phyloP scores from a whole-genome alignment of 1,140 invertebrate species.

The Pachyrhynchus sulphureomaculatus region DNA sequence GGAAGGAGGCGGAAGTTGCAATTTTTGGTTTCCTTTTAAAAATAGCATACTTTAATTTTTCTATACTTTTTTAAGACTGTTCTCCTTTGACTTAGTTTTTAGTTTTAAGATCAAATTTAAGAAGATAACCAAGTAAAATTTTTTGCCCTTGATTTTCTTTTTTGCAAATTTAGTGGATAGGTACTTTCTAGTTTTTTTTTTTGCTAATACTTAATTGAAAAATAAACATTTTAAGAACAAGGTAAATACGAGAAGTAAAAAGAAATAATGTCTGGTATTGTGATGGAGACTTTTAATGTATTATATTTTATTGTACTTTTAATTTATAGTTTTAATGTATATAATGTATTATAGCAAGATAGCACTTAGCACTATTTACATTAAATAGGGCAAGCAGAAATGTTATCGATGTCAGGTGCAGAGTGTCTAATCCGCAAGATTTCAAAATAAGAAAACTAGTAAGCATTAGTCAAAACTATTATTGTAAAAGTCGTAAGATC shows the following conservation, averaged over 20 bases:
- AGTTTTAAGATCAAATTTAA: too few species aligned
- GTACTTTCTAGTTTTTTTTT: too few species aligned
- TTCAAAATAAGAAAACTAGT: slow-evolving; percentile 23
- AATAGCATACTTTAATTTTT: too few species aligned
- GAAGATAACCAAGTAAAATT: too few species aligned
- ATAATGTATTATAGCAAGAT: slow-evolving; percentile 44
- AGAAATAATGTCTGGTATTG: slow-evolving; percentile 6
- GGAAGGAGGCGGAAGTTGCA: too few species aligned
- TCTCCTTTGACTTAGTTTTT: too few species aligned
- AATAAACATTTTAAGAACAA: too few species aligned
- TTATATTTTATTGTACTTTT: slow-evolving; percentile 39
- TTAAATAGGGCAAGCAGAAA: slow-evolving; percentile 45
- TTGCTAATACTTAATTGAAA: too few species aligned
- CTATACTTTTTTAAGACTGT: too few species aligned
- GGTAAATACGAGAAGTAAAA: neutral
- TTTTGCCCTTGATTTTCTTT: too few species aligned
- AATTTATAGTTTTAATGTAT: slow-evolving; percentile 45
- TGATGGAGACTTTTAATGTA: slow-evolving; percentile 34
- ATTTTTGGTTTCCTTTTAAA: too few species aligned
- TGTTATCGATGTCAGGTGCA: slow-evolving; percentile 33
- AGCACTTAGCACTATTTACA: slow-evolving; percentile 45
- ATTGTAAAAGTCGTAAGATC: slow-evolving; percentile 12
- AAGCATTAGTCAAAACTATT: slow-evolving; percentile 11
- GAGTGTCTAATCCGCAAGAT: slow-evolving; percentile 28
- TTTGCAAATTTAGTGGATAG: too few species aligned